Percentiles rank a stretch among this genome's conserved stretches.
Conservation (phyloP, 2,113 vertebrate species). For the Bagarius yarrelli region DNA sequence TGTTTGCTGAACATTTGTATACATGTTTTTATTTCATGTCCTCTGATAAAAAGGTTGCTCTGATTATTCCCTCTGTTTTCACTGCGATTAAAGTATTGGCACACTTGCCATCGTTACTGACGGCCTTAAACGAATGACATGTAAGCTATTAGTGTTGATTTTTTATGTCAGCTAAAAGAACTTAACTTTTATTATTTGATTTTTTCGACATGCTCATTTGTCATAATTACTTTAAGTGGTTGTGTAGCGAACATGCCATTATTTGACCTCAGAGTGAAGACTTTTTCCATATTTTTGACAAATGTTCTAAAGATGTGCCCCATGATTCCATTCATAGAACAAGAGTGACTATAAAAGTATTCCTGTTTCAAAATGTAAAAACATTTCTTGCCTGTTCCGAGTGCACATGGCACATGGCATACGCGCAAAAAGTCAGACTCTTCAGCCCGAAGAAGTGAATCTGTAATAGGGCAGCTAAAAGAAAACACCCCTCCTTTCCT, state of each 20-base stretch:
- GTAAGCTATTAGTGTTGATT: background rate
- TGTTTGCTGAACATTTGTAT: too few relatives aligned
- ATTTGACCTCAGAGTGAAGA: background rate
- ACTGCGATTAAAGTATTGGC: slow-evolving; percentile 8
- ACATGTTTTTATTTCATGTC: background rate
- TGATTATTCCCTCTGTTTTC: background rate
- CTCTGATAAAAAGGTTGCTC: background rate
- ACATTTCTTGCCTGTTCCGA: background rate
- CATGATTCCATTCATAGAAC: background rate
- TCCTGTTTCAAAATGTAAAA: background rate
- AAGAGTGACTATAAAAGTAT: background rate
- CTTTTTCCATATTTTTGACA: too few relatives aligned
- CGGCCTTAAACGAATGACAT: background rate
- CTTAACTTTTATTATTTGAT: slow-evolving; percentile 20
- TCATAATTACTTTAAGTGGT: background rate
- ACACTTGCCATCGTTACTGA: slow-evolving; percentile 8
- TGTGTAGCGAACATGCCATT: background rate
- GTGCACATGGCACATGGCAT: slow-evolving; percentile 10
- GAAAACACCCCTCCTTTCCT: slow-evolving; percentile 38
- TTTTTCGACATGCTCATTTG: slow-evolving; percentile 9
- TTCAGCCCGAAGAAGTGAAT: slow-evolving; percentile 53
- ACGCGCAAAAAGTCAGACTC: background rate
- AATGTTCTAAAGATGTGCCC: background rate
- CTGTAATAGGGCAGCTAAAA: slow-evolving; percentile 29
- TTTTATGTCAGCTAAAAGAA: background rate